Percentiles rank a stretch among this genome's conserved stretches.
phyloP scores from a whole-genome alignment of 2,113 vertebrate genomes.

The Strigops habroptila region DNA sequence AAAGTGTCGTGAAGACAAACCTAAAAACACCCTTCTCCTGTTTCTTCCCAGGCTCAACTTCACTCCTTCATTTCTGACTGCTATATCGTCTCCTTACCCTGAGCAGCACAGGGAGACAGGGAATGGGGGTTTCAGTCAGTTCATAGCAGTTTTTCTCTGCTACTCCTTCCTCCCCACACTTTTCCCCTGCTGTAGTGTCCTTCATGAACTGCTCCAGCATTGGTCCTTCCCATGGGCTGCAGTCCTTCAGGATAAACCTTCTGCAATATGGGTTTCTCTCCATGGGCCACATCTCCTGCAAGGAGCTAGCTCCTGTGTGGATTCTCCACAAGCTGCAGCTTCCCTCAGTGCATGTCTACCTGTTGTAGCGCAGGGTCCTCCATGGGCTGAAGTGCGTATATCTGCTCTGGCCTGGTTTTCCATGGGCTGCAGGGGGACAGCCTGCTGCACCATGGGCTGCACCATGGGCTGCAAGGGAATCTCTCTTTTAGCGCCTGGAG shows the following conservation, averaged over 20 bases:
- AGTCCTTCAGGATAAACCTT: background rate
- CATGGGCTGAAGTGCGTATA: background rate
- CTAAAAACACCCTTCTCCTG: background rate
- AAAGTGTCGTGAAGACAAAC: background rate
- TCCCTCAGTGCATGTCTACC: background rate
- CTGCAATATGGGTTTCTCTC: background rate
- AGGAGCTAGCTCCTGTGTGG: background rate
- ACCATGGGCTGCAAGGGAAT: background rate
- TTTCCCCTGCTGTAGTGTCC: background rate
- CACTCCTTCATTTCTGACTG: background rate
- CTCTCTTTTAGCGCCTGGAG: accelerated
- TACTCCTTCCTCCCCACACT: background rate
- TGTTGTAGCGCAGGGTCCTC: background rate
- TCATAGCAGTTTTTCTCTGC: background rate
- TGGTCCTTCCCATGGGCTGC: background rate
- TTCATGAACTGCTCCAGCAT: background rate
- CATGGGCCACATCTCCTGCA: background rate
- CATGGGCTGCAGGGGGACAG: background rate
- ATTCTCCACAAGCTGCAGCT: background rate
- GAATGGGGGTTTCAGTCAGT: background rate
- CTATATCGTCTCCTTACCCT: background rate
- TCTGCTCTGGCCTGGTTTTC: background rate
- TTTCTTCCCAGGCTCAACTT: background rate
- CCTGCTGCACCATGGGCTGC: background rate
- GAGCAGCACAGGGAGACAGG: background rate